Evolutionary conservation across 2,113 vertebrate genomes (phyloP).

Genomic region (Xiphophorus couchianus): DNA sequence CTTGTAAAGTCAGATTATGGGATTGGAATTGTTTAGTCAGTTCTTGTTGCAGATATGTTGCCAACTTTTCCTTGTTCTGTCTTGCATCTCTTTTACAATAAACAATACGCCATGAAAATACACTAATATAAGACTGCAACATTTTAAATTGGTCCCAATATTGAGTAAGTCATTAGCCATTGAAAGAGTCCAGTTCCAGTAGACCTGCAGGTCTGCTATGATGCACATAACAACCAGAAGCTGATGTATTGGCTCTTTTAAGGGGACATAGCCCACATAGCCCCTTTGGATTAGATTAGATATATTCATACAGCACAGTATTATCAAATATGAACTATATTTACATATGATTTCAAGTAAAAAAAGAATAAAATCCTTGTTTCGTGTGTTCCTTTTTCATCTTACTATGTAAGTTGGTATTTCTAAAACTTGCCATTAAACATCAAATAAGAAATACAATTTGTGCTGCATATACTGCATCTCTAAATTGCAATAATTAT

Average conservation of each 20-base stretch:
- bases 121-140: background rate
- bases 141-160: background rate
- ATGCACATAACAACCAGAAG: background rate
- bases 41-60: slow-evolving; percentile 26
- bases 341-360: background rate
- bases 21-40: slow-evolving; percentile 40
- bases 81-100: background rate
- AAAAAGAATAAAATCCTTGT: background rate
- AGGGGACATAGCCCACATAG: no score
- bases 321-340: background rate
- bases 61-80: background rate
- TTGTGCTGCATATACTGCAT: background rate
- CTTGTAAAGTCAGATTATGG: slow-evolving; percentile 42
- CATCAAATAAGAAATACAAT: background rate
- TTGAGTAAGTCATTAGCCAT: background rate
- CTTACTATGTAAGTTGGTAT: background rate
- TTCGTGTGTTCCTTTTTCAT: background rate
- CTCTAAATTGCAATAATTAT: no score
- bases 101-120: background rate
- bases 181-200: background rate
- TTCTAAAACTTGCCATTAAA: background rate
- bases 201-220: background rate
- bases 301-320: background rate
- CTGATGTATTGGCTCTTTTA: background rate
- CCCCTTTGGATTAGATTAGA: background rate